Percentiles rank a stretch among this genome's conserved stretches.
phyloP scores from a whole-genome alignment of 2,888 invertebrate species.

The Chloroclysta siterata region DNA sequence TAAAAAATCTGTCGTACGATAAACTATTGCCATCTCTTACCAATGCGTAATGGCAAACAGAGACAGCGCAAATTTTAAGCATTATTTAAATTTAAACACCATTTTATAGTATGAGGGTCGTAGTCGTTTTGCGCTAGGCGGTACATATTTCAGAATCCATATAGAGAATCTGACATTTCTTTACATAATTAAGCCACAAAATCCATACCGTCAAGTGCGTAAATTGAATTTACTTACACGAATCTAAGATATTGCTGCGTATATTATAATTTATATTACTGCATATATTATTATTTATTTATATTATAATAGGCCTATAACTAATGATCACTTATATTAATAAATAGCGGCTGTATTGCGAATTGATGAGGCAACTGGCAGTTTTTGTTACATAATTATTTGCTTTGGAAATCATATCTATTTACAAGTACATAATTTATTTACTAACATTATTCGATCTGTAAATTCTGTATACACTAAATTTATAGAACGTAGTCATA shows the following conservation, averaged over 20 bases:
- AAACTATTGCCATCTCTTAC: too few species aligned
- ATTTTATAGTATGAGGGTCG: neutral
- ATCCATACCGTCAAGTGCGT: constrained; percentile 10
- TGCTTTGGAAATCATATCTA: constrained; percentile 13
- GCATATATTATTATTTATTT: constrained; percentile 3
- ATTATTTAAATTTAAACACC: too few species aligned
- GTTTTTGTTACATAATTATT: constrained; percentile 28
- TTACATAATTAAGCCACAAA: constrained; percentile 9
- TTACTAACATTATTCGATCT: constrained; percentile 1
- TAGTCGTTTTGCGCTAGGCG: neutral
- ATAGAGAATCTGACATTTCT: neutral
- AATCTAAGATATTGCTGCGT: constrained; percentile 1
- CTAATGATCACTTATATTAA: constrained; percentile 16
- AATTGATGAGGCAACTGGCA: constrained; percentile 43
- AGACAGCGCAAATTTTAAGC: too few species aligned
- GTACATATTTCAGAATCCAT: neutral
- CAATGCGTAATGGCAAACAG: too few species aligned
- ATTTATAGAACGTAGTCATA: neutral
- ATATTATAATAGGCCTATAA: constrained; percentile 3
- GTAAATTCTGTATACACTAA: neutral
- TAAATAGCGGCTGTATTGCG: constrained; percentile 34
- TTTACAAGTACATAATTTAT: constrained; percentile 12
- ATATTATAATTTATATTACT: constrained; percentile 1
- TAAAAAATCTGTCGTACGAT: too few species aligned
- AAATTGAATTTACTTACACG: constrained; percentile 25